These are phyloP conservation scores for Sylvietta virens DNA, from an alignment of 2,113 vertebrate species.

Conservation along the genomic window DNA sequence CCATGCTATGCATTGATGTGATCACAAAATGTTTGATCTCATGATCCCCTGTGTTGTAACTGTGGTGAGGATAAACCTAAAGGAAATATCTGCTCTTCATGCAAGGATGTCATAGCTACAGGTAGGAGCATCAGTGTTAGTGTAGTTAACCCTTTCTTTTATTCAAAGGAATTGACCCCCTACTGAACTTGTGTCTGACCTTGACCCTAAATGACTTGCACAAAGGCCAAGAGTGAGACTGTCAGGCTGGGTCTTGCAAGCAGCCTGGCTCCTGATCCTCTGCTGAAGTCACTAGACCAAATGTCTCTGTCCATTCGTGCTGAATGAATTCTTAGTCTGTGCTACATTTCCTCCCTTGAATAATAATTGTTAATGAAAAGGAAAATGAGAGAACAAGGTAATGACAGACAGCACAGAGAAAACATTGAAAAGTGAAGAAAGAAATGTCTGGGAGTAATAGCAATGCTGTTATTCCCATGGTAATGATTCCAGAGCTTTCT, in stretches of 20 bases:
- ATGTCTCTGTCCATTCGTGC: background rate
- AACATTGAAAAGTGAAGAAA: constrained; percentile 62
- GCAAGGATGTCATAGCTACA: background rate
- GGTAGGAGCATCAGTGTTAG: background rate
- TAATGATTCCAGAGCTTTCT: constrained; percentile 5
- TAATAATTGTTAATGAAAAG: constrained; percentile 47
- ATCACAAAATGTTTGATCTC: background rate
- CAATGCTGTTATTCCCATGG: background rate
- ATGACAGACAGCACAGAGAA: constrained; percentile 38
- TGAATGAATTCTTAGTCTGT: constrained; percentile 46
- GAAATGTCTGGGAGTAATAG: constrained; percentile 45
- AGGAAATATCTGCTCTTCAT: background rate
- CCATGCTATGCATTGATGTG: background rate
- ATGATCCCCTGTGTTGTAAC: background rate
- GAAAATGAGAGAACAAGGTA: constrained; percentile 56
- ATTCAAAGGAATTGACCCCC: background rate
- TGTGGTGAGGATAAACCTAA: background rate
- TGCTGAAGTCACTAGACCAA: background rate
- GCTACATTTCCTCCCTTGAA: constrained; percentile 1
- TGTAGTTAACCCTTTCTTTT: background rate
- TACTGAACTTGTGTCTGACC: background rate
- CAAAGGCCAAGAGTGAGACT: background rate
- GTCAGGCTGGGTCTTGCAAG: background rate
- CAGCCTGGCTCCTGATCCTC: background rate
- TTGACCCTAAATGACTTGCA: constrained; percentile 14